Conservation (phyloP, 2,888 invertebrate genomes). For the Hirtodrosophila histrioides region DNA sequence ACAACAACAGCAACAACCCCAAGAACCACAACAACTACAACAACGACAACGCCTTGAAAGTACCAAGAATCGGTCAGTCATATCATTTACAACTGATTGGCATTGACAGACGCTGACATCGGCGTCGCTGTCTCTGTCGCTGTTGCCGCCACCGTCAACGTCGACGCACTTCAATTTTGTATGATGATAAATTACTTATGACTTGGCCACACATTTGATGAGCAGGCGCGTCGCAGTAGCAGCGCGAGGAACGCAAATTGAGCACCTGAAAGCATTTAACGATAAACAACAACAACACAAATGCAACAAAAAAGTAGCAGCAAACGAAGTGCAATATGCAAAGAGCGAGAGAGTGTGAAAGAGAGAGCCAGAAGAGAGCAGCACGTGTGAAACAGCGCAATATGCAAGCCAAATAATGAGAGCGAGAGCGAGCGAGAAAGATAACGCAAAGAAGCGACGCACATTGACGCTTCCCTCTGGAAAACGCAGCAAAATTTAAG, state of each 20-base stretch:
- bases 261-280: constrained; percentile 65
- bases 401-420: constrained; percentile 27
- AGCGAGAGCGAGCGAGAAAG: not conserved
- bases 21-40: constrained; percentile 1
- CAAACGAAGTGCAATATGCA: constrained; percentile 4
- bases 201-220: constrained; percentile 50
- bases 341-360: not conserved
- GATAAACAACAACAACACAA: constrained; percentile 30
- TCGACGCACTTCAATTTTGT: constrained; percentile 65
- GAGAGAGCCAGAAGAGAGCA: not conserved
- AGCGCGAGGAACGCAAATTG: constrained; percentile 30
- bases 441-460: constrained; percentile 8
- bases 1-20: constrained; percentile 12
- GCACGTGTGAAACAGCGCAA: constrained; percentile 20
- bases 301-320: constrained; percentile 8
- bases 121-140: constrained; percentile 39
- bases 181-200: constrained; percentile 79
- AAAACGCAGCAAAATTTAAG: too few species aligned
- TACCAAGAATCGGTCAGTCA: constrained; percentile 71
- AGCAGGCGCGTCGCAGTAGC: constrained; percentile 2
- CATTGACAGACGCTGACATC: constrained; percentile 67
- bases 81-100: constrained; percentile 71
- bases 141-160: constrained; percentile 36
- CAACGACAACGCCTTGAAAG: constrained; percentile 24
- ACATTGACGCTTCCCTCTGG: not conserved